Evolutionary conservation across 1,140 invertebrate species (phyloP).

Genomic region (Matsumurasca onukii): DNA sequence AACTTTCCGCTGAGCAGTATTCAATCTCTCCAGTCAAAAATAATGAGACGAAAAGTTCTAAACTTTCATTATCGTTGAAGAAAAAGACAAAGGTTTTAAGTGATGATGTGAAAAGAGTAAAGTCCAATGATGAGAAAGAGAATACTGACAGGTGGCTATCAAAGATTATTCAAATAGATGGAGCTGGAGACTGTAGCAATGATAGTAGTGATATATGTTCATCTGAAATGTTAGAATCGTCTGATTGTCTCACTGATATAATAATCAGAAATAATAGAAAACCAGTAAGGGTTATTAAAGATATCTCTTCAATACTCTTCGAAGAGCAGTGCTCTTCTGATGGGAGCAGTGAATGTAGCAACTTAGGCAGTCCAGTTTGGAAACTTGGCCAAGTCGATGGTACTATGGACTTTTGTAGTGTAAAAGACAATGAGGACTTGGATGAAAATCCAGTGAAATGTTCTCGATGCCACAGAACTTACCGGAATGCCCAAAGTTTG

Average conservation of each 20-base stretch:
- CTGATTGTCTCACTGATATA: no score
- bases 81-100: no score
- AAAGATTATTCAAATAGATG: constrained; percentile 59
- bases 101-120: no score
- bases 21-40: no score
- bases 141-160: constrained; percentile 38
- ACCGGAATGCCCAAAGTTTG: constrained; percentile 84
- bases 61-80: no score
- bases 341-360: constrained; percentile 46
- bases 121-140: not conserved
- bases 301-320: not conserved
- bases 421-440: constrained; percentile 49
- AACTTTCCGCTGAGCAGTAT: no score
- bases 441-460: constrained; percentile 79
- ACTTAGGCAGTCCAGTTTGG: no score
- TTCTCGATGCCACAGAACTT: constrained; percentile 82
- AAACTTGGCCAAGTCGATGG: constrained; percentile 64
- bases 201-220: constrained; percentile 35
- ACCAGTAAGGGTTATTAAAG: not conserved
- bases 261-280: not conserved
- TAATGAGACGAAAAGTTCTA: no score
- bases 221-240: constrained; percentile 36
- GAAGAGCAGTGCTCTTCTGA: constrained; percentile 60
- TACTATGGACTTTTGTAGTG: constrained; percentile 60
- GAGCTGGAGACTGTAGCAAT: constrained; percentile 57